Conservation (phyloP, 2,888 invertebrate species). For the Leptopilina syphax region DNA sequence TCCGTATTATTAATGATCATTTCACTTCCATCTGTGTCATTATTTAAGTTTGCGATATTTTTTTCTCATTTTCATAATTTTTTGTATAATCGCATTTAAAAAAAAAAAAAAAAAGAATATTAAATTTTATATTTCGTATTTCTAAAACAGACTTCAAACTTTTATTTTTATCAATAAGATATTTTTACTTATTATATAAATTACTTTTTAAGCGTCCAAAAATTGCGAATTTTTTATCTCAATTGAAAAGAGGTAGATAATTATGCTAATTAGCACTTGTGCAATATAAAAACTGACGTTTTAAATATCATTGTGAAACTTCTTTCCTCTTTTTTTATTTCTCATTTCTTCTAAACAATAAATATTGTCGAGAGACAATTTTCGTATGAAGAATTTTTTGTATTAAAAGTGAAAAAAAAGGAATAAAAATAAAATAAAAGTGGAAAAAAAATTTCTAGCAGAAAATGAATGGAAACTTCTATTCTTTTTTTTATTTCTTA, state of each 20-base stretch:
- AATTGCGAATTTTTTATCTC: background rate
- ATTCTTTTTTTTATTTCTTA: too few relatives aligned
- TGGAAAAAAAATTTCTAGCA: slow-evolving; percentile 17
- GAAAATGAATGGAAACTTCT: too few relatives aligned
- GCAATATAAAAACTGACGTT: background rate
- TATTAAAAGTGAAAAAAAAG: background rate
- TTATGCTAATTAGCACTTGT: slow-evolving; percentile 21
- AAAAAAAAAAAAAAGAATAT: background rate
- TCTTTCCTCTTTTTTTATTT: background rate
- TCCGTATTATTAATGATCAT: slow-evolving; percentile 25
- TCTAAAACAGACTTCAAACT: background rate
- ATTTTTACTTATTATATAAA: background rate
- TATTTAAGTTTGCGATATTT: background rate
- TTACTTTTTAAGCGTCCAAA: background rate
- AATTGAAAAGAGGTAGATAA: slow-evolving; percentile 3
- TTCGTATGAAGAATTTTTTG: background rate
- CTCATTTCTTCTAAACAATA: background rate
- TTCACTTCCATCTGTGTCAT: slow-evolving; percentile 6
- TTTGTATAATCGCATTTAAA: background rate
- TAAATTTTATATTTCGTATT: background rate
- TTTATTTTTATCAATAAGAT: too few relatives aligned
- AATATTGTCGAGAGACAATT: background rate
- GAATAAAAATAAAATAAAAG: background rate
- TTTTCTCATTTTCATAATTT: background rate
- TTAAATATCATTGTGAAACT: background rate